Conservation (phyloP, 2,113 vertebrate species). For the Psittacus erithacus region DNA sequence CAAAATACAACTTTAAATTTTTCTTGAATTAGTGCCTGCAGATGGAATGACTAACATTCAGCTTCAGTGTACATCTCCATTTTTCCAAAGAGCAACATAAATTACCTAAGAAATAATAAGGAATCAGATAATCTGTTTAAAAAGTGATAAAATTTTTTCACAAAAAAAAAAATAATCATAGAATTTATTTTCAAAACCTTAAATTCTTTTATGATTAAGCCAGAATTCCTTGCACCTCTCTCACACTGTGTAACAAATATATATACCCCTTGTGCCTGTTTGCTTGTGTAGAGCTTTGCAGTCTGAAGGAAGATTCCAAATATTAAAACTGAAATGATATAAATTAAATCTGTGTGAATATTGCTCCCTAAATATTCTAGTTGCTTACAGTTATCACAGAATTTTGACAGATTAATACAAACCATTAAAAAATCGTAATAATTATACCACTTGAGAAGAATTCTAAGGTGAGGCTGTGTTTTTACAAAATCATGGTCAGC, state of each 20-base stretch:
- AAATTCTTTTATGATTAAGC: neutral
- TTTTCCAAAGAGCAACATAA: neutral
- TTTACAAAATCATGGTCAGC: neutral
- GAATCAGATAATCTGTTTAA: neutral
- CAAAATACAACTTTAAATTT: neutral
- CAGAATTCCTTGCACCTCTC: neutral
- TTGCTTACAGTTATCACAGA: neutral
- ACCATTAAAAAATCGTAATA: conserved; percentile 8
- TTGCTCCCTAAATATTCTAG: neutral
- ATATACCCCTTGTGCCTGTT: neutral
- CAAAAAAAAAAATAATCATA: neutral
- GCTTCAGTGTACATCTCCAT: neutral
- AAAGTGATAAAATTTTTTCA: neutral
- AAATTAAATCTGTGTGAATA: conserved; percentile 19
- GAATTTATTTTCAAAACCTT: neutral
- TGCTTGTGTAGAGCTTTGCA: neutral
- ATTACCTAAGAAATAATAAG: neutral
- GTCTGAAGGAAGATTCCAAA: neutral
- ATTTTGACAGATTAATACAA: neutral
- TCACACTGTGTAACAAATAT: neutral
- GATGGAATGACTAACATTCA: neutral
- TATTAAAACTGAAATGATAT: neutral
- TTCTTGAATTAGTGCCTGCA: neutral
- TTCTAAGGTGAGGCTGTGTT: neutral
- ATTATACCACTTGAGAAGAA: neutral